These are phyloP conservation scores for Carassius carassius DNA, from an alignment of 2,113 vertebrate genomes.

Conservation along the genomic window DNA sequence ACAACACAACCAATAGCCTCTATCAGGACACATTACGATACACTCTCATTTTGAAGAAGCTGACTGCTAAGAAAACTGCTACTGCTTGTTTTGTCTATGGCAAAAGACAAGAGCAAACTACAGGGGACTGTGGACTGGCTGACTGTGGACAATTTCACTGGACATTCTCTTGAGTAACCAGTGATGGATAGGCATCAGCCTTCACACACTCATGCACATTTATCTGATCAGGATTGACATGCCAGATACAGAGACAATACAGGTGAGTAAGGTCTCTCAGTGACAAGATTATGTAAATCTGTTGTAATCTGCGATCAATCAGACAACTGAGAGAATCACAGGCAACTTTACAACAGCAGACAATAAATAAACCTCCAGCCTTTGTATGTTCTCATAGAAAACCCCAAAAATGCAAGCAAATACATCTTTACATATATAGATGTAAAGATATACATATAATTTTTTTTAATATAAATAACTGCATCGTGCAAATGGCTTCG, in stretches of 20 bases:
- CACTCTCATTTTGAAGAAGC: not conserved
- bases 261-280: slow-evolving; percentile 18
- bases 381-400: not conserved
- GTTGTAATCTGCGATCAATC: not conserved
- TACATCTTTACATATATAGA: not conserved
- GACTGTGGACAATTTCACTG: not conserved
- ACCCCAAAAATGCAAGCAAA: not conserved
- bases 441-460: not conserved
- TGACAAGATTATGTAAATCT: slow-evolving; percentile 7
- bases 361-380: not conserved
- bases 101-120: not conserved
- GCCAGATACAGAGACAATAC: not conserved
- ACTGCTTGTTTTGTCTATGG: not conserved
- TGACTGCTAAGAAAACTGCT: not conserved
- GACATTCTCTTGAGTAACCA: not conserved
- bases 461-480: too few relatives aligned
- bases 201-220: slow-evolving; percentile 18
- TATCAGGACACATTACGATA: not conserved
- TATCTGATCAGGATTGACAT: slow-evolving; percentile 5
- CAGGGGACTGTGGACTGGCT: not conserved
- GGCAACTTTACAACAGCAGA: not conserved
- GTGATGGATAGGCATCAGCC: not conserved
- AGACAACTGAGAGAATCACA: not conserved
- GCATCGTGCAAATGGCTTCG: too few relatives aligned
- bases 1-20: not conserved